Evolutionary conservation across 2,113 vertebrate genomes (phyloP).

Genomic region (Oncorhynchus mykiss): DNA sequence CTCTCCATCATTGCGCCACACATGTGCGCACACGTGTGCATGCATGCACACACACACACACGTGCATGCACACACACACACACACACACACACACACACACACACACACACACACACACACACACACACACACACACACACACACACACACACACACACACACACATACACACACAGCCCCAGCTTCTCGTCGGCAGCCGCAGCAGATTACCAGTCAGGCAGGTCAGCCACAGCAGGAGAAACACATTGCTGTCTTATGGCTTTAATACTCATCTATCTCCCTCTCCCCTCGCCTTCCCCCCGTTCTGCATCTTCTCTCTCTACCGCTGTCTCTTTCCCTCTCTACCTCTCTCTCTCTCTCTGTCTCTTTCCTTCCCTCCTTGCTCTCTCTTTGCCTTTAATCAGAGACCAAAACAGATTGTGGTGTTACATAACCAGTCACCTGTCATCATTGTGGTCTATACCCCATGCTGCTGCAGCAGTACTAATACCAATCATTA

Average conservation of each 20-base stretch:
- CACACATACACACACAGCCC: neutral
- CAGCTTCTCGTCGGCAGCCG: neutral
- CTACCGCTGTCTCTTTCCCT: conserved; percentile 8
- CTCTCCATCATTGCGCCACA: conserved; percentile 1
- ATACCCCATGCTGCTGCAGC: conserved; percentile 4
- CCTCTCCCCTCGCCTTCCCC: conserved; percentile 6
- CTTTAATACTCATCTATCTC: neutral
- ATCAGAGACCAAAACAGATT: conserved; percentile 53
- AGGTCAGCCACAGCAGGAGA: conserved; percentile 24
- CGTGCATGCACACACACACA: too few species aligned
- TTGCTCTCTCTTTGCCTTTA: conserved; percentile 42
- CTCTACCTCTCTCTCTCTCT: conserved; percentile 45
- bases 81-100: neutral
- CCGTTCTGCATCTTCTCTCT: conserved; percentile 21
- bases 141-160: conserved; percentile 2
- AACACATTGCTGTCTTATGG: neutral
- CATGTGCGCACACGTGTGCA: neutral
- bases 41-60: neutral
- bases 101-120: neutral
- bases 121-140: neutral
- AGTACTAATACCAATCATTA: neutral
- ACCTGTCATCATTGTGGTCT: conserved; percentile 48
- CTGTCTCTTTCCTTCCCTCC: neutral
- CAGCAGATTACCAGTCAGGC: neutral
- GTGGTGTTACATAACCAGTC: conserved; percentile 54